Evolutionary conservation across 2,888 invertebrate genomes (phyloP), one percentile per base, ranked within the genome.

Genomic region (Drosophila tanythrix): DNA sequence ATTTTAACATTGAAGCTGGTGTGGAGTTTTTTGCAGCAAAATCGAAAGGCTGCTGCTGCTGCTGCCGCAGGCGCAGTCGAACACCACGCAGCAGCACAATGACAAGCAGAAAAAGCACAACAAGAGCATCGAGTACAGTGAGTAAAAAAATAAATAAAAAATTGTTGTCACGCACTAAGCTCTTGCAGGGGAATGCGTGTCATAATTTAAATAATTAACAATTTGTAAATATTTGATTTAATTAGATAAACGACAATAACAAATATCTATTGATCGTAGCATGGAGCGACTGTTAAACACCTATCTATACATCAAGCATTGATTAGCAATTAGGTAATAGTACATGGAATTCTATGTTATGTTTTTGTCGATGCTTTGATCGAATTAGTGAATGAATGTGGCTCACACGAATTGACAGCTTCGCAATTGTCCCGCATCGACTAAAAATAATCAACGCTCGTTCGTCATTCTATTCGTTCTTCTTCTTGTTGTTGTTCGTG

Each of bases 391-490:
- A 66, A 57, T 61, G 56, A 55, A 63, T 59, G 53, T 60, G 69
- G 59, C 27, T 55, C 59, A 43, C 40, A 56, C 25, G 15, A 31
- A 35, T 68, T 51, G 69, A 57, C 68, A 68, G 40, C 27, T 27
- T 35, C 50, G n/a, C 50, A 56, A 66, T 56, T 50, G 59, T 46
- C 63, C 48, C 29, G 25, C 55, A 38, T 11, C 10, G 29, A 29
- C 79, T 74, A 81, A 79, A 89, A 88, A 88, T 84, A 84, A 84
- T 76, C 72, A 70, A 56, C 70, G 56, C 38, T 73, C 63, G 59
- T 61, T 74, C 68, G 68, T 79, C 68, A 74, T 74, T 76, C 48
- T 36, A 50, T 27, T 59, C 57, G 27, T 18, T 50, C 50, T 50
- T 50, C 6, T 31, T 40, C 13, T 33, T 62, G 21, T 27, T 50